Conservation (phyloP, 2,888 invertebrate genomes). For the Heliconius erato region DNA sequence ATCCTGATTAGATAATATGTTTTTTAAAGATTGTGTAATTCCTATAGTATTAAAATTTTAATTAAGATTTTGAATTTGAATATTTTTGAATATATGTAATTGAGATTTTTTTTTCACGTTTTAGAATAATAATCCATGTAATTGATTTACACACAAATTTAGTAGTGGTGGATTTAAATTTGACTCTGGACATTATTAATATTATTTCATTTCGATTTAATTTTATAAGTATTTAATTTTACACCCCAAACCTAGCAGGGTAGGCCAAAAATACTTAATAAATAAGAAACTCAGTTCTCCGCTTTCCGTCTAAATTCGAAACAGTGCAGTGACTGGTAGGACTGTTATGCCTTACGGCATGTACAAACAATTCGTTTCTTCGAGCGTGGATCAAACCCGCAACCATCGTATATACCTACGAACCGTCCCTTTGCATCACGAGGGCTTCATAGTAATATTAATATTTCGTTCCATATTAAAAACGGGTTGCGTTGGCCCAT, state of each 20-base stretch:
- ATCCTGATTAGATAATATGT: slow-evolving; percentile 6
- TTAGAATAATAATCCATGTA: too few relatives aligned
- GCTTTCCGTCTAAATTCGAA: neutral
- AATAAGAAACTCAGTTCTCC: neutral
- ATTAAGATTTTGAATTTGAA: neutral
- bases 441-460: neutral
- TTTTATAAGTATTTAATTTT: too few relatives aligned
- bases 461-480: neutral
- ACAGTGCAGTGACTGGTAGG: neutral
- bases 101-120: too few relatives aligned
- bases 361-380: too few relatives aligned
- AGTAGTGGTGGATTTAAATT: too few relatives aligned
- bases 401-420: neutral
- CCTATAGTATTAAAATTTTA: neutral
- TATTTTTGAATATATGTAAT: too few relatives aligned
- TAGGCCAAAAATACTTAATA: too few relatives aligned
- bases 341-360: too few relatives aligned
- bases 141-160: too few relatives aligned
- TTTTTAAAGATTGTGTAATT: neutral
- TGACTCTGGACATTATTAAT: too few relatives aligned
- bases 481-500: neutral
- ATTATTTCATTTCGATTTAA: too few relatives aligned
- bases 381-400: neutral
- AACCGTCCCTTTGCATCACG: neutral
- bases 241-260: too few relatives aligned